phyloP scores from a whole-genome alignment of 2,888 invertebrate species.

The Brachylomia viminalis region DNA sequence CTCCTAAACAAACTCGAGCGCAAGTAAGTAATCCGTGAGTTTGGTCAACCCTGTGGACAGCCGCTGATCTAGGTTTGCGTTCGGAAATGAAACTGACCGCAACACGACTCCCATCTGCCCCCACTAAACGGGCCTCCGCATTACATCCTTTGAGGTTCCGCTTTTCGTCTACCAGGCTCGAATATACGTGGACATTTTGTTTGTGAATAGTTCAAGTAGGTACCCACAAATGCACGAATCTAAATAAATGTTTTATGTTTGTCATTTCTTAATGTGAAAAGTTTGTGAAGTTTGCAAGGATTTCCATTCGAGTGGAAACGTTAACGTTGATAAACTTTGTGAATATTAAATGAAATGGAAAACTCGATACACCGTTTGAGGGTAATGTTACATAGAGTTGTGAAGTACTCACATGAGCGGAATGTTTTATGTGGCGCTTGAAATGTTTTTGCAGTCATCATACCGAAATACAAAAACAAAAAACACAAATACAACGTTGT shows the following conservation, averaged over 20 bases:
- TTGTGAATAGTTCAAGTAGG: constrained; percentile 67
- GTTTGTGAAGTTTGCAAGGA: constrained; percentile 57
- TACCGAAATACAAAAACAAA: not conserved
- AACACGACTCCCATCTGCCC: constrained; percentile 59
- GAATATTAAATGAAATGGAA: constrained; percentile 66
- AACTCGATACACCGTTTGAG: constrained; percentile 62
- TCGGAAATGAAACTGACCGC: constrained; percentile 73
- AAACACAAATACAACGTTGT: not conserved
- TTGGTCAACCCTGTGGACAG: constrained; percentile 59
- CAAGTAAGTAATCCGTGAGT: constrained; percentile 44
- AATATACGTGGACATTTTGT: constrained; percentile 69
- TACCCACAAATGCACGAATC: constrained; percentile 51
- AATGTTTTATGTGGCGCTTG: constrained; percentile 29
- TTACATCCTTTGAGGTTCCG: constrained; percentile 76
- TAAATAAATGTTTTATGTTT: constrained; percentile 66
- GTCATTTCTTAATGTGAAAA: constrained; percentile 68
- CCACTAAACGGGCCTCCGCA: constrained; percentile 67
- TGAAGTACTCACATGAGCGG: constrained; percentile 38
- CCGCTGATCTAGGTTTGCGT: constrained; percentile 63
- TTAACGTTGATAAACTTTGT: constrained; percentile 67
- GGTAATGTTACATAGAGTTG: constrained; percentile 46
- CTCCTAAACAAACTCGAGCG: constrained; percentile 41
- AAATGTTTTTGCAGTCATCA: constrained; percentile 26
- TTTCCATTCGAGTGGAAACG: constrained; percentile 63
- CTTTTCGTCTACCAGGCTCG: constrained; percentile 65